phyloP scores from a whole-genome alignment of 2,797 vertebrate species.

The Hapalemur alaotrensis region DNA sequence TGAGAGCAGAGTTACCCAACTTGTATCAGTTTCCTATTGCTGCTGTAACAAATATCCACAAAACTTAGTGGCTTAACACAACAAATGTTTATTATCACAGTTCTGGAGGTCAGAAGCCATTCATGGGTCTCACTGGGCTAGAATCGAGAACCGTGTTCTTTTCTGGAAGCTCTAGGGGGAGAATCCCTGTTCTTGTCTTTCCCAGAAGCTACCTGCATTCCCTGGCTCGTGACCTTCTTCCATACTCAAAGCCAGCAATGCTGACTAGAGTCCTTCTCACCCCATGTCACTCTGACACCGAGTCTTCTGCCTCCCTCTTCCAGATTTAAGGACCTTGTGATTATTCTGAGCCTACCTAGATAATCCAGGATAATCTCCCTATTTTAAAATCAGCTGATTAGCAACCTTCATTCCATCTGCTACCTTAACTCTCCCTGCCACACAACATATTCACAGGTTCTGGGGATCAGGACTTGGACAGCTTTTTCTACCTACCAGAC shows the following conservation, averaged over 20 bases:
- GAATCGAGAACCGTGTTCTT: background rate
- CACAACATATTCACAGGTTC: background rate
- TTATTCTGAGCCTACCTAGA: background rate
- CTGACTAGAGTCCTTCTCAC: background rate
- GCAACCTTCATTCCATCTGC: background rate
- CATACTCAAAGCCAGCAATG: background rate
- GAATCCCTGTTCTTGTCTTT: background rate
- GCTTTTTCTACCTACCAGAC: background rate
- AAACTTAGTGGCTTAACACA: background rate
- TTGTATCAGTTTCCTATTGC: background rate
- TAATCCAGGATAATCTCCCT: slow-evolving; percentile 31
- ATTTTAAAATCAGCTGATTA: slow-evolving; percentile 48
- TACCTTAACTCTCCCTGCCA: background rate
- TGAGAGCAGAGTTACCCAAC: background rate
- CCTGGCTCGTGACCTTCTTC: background rate
- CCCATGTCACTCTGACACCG: background rate
- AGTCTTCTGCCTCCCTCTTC: background rate
- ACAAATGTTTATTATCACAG: background rate
- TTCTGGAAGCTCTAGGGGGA: background rate
- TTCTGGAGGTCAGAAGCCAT: background rate
- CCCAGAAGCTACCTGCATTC: background rate
- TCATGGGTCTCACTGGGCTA: background rate
- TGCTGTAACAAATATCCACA: background rate
- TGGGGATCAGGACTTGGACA: background rate
- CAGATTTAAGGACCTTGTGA: slow-evolving; percentile 2